A percentile compares a stretch with the other conserved stretches of the same genome.
Conservation (phyloP, 2,797 vertebrate species). For the Liparis tanakae region DNA sequence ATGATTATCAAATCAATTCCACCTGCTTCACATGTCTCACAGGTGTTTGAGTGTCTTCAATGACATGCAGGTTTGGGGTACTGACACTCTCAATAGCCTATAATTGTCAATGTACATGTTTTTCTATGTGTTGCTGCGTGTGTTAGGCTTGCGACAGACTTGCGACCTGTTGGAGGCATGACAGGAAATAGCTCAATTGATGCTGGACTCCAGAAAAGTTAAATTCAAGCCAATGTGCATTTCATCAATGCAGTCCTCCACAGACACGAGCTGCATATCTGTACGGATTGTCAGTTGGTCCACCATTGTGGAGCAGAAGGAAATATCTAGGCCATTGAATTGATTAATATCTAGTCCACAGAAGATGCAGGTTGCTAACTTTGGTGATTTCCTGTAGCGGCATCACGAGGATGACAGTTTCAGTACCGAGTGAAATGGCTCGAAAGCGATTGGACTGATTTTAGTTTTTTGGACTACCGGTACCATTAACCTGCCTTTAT, state of each 20-base stretch:
- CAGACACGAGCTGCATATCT: too few relatives aligned
- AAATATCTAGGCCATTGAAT: neutral
- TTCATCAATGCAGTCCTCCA: too few relatives aligned
- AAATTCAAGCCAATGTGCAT: conserved; percentile 5
- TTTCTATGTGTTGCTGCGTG: neutral
- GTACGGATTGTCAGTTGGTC: too few relatives aligned
- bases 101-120: neutral
- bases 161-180: neutral
- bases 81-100: neutral
- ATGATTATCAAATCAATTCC: conserved; percentile 1
- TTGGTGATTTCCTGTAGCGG: neutral
- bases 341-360: neutral
- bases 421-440: neutral
- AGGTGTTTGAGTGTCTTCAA: conserved; percentile 3
- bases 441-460: too few relatives aligned
- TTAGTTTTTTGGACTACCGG: too few relatives aligned
- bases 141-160: conserved; percentile 7
- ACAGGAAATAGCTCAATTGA: conserved; percentile 6
- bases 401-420: neutral
- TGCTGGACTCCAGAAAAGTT: conserved; percentile 15
- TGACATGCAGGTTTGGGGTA: neutral
- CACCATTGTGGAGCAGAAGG: neutral
- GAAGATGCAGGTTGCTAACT: neutral
- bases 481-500: neutral
- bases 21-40: conserved; percentile 8